Conservation (phyloP, 2,797 vertebrate genomes). For the Acrossocheilus fasciatus region DNA sequence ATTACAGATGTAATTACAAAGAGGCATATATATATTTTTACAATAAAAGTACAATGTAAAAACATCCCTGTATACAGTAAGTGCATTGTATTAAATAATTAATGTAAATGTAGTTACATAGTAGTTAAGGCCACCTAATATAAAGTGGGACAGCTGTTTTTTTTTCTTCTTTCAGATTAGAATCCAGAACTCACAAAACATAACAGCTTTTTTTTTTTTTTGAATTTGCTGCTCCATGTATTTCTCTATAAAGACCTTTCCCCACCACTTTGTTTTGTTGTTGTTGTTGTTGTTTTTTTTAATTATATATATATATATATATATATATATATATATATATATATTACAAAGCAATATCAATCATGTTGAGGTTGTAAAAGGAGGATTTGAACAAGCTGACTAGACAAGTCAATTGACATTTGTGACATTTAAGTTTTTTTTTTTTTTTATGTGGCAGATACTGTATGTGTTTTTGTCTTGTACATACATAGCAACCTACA, state of each 20-base stretch:
- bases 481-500: conserved; percentile 22
- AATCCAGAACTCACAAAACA: neutral
- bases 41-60: too few relatives aligned
- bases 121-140: too few relatives aligned
- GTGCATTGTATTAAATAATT: too few relatives aligned
- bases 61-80: too few relatives aligned
- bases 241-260: neutral
- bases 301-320: too few relatives aligned
- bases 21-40: too few relatives aligned
- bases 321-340: too few relatives aligned
- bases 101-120: too few relatives aligned
- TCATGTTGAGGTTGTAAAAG: neutral
- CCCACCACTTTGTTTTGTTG: neutral
- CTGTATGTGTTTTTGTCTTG: conserved; percentile 4
- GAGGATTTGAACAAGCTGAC: conserved; percentile 2
- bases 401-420: neutral
- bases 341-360: neutral
- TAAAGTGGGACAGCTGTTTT: neutral
- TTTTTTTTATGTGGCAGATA: neutral
- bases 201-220: neutral
- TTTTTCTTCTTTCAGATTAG: neutral
- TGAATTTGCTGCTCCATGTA: neutral
- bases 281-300: too few relatives aligned
- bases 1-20: too few relatives aligned
- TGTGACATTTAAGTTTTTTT: neutral